phyloP scores from a whole-genome alignment of 2,888 invertebrate species.

The Amblyjoppa proteus region DNA sequence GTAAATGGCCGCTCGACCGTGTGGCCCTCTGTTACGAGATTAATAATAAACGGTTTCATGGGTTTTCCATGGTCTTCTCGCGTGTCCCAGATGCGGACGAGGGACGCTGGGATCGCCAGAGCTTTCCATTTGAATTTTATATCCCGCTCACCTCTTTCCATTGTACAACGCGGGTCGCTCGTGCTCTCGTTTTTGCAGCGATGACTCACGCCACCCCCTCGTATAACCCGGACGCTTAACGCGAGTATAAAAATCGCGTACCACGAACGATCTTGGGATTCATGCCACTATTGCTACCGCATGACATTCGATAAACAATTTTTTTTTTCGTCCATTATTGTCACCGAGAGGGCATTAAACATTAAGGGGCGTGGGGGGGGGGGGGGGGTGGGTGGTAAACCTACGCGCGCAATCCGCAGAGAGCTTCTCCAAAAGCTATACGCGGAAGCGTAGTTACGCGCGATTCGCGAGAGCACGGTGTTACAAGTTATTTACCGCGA shows the following conservation, averaged over 20 bases:
- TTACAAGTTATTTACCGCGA: conserved; percentile 61
- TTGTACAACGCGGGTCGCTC: conserved; percentile 41
- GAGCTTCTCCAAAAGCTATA: conserved; percentile 37
- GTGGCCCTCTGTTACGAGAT: conserved; percentile 63
- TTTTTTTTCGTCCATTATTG: conserved; percentile 43
- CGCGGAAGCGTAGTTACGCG: conserved; percentile 21
- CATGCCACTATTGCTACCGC: conserved; percentile 6
- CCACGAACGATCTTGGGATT: conserved; percentile 32
- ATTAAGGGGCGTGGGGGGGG: conserved; percentile 16
- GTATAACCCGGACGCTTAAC: conserved; percentile 53
- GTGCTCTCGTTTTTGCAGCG: conserved; percentile 39
- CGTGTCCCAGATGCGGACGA: not conserved
- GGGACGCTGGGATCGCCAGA: conserved; percentile 3
- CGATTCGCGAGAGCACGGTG: conserved; percentile 37
- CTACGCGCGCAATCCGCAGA: conserved; percentile 18
- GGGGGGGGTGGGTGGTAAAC: conserved; percentile 4
- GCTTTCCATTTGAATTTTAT: conserved; percentile 74
- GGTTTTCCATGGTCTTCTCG: conserved; percentile 55
- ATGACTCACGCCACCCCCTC: conserved; percentile 35
- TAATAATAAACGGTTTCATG: conserved; percentile 74
- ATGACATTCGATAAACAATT: conserved; percentile 56
- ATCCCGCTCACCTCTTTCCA: conserved; percentile 65
- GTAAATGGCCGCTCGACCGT: not conserved
- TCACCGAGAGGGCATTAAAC: conserved; percentile 38
- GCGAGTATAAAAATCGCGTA: conserved; percentile 41